Conservation (phyloP, 1,140 invertebrate species). For the Ostrea denselamellosa region DNA sequence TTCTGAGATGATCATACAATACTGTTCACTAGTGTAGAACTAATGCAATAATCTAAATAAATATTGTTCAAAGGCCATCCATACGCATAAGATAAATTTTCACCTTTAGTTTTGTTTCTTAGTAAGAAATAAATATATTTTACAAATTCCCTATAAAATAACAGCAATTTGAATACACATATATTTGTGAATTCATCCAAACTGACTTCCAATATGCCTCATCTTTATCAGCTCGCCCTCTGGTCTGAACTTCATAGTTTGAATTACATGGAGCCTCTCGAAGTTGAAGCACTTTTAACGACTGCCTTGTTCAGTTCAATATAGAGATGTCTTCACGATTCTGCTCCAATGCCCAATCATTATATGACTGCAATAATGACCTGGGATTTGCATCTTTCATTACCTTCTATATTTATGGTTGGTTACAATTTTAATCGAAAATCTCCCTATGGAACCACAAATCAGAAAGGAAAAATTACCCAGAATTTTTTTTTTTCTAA, state of each 20-base stretch:
- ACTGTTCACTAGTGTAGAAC: not conserved
- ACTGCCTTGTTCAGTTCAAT: not conserved
- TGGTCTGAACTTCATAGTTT: not conserved
- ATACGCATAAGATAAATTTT: too few species aligned
- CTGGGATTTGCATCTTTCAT: conserved; percentile 29
- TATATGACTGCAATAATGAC: conserved; percentile 22
- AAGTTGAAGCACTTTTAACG: not conserved
- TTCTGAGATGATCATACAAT: not conserved
- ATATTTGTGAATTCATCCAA: not conserved
- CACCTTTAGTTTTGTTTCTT: too few species aligned
- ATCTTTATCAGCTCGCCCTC: too few species aligned
- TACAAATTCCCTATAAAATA: too few species aligned
- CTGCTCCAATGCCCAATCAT: conserved; percentile 5
- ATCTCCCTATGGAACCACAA: conserved; percentile 13
- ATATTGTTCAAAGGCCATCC: too few species aligned
- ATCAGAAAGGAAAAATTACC: not conserved
- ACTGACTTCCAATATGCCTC: not conserved
- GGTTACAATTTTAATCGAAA: conserved; percentile 12
- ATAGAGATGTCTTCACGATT: not conserved
- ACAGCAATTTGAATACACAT: not conserved
- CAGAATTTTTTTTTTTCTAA: not conserved
- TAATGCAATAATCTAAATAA: not conserved
- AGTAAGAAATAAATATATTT: too few species aligned
- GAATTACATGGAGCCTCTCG: not conserved
- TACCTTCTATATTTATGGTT: conserved; percentile 28